Percentiles rank a stretch among this genome's conserved stretches.
Conservation (phyloP, 2,888 invertebrate genomes). For the Agriopis marginaria region DNA sequence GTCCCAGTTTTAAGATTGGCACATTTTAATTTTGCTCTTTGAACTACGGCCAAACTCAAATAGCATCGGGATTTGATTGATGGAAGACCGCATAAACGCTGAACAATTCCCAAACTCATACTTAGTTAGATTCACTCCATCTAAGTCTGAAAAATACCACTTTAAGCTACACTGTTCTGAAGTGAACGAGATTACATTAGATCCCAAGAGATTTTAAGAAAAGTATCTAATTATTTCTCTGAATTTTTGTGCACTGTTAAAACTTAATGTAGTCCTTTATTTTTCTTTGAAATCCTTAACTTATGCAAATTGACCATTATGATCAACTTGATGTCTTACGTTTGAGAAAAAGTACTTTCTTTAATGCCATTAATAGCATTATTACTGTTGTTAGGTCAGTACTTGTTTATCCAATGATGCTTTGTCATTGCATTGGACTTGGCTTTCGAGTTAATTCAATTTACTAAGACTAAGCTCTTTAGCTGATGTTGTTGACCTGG, state of each 20-base stretch:
- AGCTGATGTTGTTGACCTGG: constrained; percentile 68
- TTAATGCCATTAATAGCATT: constrained; percentile 22
- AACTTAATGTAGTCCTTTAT: constrained; percentile 9
- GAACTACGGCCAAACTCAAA: constrained; percentile 66
- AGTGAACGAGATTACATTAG: constrained; percentile 18
- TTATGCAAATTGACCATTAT: constrained; percentile 5
- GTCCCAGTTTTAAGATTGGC: constrained; percentile 80
- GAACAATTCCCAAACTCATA: constrained; percentile 30
- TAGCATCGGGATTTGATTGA: constrained; percentile 62
- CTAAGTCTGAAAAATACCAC: constrained; percentile 14
- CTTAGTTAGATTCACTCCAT: constrained; percentile 18
- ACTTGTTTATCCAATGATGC: constrained; percentile 61
- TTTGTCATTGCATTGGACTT: constrained; percentile 61
- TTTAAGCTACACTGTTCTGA: constrained; percentile 9
- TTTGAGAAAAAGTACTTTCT: constrained; percentile 3
- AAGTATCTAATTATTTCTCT: constrained; percentile 6
- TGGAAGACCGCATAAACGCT: constrained; percentile 41
- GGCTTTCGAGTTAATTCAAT: constrained; percentile 71
- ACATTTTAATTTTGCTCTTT: constrained; percentile 78
- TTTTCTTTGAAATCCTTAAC: constrained; percentile 1
- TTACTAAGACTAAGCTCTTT: constrained; percentile 59
- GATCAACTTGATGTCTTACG: constrained; percentile 11
- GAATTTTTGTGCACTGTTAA: constrained; percentile 5
- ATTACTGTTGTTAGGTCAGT: constrained; percentile 17
- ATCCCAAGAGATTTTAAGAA: constrained; percentile 11